These are phyloP conservation scores for Garra rufa DNA, from an alignment of 2,113 vertebrate genomes.

Conservation along the genomic window DNA sequence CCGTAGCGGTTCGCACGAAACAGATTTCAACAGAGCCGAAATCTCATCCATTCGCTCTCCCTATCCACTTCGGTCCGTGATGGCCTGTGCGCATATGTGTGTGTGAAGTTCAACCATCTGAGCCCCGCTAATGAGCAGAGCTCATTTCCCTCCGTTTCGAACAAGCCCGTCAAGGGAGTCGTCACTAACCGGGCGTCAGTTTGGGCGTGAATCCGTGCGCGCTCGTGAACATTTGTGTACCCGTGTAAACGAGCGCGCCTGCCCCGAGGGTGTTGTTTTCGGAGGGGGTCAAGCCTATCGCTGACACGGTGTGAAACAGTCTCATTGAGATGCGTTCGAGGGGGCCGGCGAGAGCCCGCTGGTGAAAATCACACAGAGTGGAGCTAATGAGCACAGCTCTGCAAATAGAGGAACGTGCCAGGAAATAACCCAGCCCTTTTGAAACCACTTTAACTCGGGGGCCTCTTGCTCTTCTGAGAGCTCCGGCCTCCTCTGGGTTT, in stretches of 20 bases:
- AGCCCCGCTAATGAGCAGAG: constrained; percentile 48
- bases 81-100: constrained; percentile 23
- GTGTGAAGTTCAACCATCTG: constrained; percentile 41
- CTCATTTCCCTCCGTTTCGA: not conserved
- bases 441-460: constrained; percentile 26
- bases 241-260: not conserved
- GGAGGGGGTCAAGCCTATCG: constrained; percentile 46
- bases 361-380: constrained; percentile 23
- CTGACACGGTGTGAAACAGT: constrained; percentile 53
- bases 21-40: constrained; percentile 34
- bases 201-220: not conserved
- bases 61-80: not conserved
- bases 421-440: constrained; percentile 34
- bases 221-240: constrained; percentile 34
- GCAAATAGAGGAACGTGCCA: constrained; percentile 33
- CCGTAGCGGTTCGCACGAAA: constrained; percentile 24
- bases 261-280: constrained; percentile 53
- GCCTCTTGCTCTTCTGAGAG: not conserved
- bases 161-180: constrained; percentile 6
- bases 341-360: not conserved
- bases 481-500: constrained; percentile 8
- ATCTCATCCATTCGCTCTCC: constrained; percentile 6
- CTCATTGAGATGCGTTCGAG: constrained; percentile 50
- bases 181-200: not conserved
- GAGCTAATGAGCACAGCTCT: constrained; percentile 24